phyloP scores from a whole-genome alignment of 1,140 invertebrate species.

The Psix sp. region DNA sequence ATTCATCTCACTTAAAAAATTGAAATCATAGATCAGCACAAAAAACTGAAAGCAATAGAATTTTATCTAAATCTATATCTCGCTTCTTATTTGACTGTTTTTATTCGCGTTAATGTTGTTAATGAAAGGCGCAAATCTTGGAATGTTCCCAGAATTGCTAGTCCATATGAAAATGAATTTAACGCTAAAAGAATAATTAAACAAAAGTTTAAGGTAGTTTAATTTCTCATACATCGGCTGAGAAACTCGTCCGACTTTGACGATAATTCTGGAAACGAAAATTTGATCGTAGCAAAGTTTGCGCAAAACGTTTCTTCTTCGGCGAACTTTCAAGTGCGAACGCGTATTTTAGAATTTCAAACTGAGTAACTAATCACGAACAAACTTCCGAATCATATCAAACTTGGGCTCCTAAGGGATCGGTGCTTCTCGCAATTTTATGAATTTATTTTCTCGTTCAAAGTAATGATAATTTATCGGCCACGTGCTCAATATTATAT shows the following conservation, averaged over 20 bases:
- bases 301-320: slow-evolving; percentile 39
- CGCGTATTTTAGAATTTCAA: slow-evolving; percentile 47
- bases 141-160: too few relatives aligned
- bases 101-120: too few relatives aligned
- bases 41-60: too few relatives aligned
- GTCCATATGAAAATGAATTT: too few relatives aligned
- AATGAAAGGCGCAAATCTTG: too few relatives aligned
- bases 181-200: too few relatives aligned
- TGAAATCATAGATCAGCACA: too few relatives aligned
- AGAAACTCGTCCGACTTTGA: slow-evolving; percentile 19
- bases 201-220: neutral
- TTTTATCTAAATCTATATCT: too few relatives aligned
- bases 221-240: slow-evolving; percentile 31
- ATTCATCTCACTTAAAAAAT: too few relatives aligned
- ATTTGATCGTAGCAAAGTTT: slow-evolving; percentile 35
- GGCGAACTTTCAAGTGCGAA: slow-evolving; percentile 27
- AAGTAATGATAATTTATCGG: slow-evolving; percentile 41
- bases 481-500: slow-evolving; percentile 26
- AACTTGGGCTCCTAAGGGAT: slow-evolving; percentile 27
- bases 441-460: slow-evolving; percentile 32
- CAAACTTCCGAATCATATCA: slow-evolving; percentile 46
- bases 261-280: slow-evolving; percentile 35
- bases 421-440: slow-evolving; percentile 18
- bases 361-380: slow-evolving; percentile 42
- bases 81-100: too few relatives aligned